Evolutionary conservation across 2,797 vertebrate genomes (phyloP).

Genomic region (Anabacerthia variegaticeps): DNA sequence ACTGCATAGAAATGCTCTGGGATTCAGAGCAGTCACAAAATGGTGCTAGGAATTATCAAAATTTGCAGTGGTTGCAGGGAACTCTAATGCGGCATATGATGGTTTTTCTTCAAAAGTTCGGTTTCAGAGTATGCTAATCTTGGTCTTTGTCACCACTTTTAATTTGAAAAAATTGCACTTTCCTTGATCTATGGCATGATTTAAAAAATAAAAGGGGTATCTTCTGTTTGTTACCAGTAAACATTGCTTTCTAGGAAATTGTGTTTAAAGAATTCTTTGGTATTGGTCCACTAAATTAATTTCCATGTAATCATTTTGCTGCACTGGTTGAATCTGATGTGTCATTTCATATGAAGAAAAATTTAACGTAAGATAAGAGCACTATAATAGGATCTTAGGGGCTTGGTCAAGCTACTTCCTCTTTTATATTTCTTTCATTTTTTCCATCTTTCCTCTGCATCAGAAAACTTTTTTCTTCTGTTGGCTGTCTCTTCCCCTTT

Average conservation of each 20-base stretch:
- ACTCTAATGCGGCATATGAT: not conserved
- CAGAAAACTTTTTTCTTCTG: not conserved
- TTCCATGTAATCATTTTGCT: not conserved
- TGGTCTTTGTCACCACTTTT: not conserved
- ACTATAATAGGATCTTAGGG: not conserved
- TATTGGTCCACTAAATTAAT: not conserved
- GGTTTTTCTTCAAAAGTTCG: not conserved
- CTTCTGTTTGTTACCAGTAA: not conserved
- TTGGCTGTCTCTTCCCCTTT: not conserved
- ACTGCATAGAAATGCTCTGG: not conserved
- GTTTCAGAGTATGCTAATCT: not conserved
- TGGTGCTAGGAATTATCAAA: not conserved
- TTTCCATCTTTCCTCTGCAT: not conserved
- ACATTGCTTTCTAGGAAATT: not conserved
- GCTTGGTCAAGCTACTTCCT: not conserved
- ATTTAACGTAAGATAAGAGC: not conserved
- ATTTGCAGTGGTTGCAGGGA: not conserved
- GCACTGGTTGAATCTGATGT: not conserved
- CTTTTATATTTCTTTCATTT: not conserved
- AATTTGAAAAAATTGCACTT: not conserved
- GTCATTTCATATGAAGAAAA: not conserved
- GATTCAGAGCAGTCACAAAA: not conserved
- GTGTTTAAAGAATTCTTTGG: not conserved
- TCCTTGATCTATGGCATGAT: not conserved
- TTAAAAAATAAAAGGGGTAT: not conserved